These are phyloP conservation scores for Megalurothrips usitatus DNA, from an alignment of 2,888 invertebrate species.

Conservation along the genomic window DNA sequence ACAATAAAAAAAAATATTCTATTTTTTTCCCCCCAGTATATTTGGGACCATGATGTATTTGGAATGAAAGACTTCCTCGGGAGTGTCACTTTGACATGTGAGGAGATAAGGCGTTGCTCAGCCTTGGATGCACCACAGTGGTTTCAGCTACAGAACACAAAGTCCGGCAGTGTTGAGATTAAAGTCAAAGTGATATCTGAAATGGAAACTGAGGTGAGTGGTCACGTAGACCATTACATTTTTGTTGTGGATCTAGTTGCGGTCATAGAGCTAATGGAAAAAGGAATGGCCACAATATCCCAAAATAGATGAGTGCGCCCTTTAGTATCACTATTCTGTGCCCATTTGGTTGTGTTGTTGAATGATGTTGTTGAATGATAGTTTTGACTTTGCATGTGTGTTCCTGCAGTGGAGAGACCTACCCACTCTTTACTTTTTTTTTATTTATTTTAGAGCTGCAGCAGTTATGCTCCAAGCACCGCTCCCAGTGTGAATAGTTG, in stretches of 20 bases:
- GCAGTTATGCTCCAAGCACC: slow-evolving; percentile 43
- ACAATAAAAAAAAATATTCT: not conserved
- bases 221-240: slow-evolving; percentile 36
- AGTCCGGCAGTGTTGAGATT: slow-evolving; percentile 50
- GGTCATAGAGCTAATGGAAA: no score
- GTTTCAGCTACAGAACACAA: slow-evolving; percentile 48
- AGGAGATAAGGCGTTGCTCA: slow-evolving; percentile 49
- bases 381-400: no score
- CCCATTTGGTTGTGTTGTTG: not conserved
- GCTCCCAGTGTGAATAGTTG: slow-evolving; percentile 32
- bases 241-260: no score
- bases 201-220: slow-evolving; percentile 38
- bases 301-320: no score
- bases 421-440: not conserved
- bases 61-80: slow-evolving; percentile 53
- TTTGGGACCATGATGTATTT: slow-evolving; percentile 53
- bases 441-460: slow-evolving; percentile 40
- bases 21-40: slow-evolving; percentile 42
- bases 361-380: not conserved
- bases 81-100: slow-evolving; percentile 48
- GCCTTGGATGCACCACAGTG: slow-evolving; percentile 47
- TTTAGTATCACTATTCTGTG: not conserved
- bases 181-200: slow-evolving; percentile 47
- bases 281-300: no score
- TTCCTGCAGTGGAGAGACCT: no score